phyloP scores from a whole-genome alignment of 2,113 vertebrate species.

The Eublepharis macularius region DNA sequence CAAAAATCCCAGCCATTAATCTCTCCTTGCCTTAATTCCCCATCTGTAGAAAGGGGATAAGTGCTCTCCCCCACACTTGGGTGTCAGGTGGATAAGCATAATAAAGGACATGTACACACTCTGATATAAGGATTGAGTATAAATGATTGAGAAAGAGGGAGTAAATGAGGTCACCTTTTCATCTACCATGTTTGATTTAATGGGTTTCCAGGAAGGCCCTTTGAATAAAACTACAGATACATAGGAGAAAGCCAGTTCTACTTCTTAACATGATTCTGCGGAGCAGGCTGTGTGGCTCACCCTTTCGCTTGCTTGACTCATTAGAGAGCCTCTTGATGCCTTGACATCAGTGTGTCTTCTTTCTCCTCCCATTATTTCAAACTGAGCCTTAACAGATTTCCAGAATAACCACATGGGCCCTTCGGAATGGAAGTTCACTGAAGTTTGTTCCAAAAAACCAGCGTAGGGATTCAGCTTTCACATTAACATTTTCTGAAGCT shows the following conservation, averaged over 20 bases:
- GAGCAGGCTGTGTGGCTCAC: background rate
- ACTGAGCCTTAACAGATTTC: background rate
- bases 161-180: background rate
- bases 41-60: conserved; percentile 22
- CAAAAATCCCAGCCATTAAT: conserved; percentile 28
- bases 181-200: background rate
- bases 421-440: background rate
- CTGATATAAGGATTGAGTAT: background rate
- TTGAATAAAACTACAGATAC: background rate
- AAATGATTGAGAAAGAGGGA: conserved; percentile 9
- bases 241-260: background rate
- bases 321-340: background rate
- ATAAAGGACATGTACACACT: background rate
- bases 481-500: background rate
- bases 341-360: background rate
- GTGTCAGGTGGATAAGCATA: conserved; percentile 21
- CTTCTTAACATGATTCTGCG: conserved; percentile 18
- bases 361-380: background rate
- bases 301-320: background rate
- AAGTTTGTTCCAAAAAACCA: background rate
- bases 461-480: background rate
- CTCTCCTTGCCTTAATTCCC: conserved; percentile 15
- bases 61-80: background rate
- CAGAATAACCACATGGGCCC: background rate
- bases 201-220: background rate